These are phyloP conservation scores for Malurus melanocephalus DNA, from an alignment of 2,113 vertebrate genomes.

Conservation along the genomic window DNA sequence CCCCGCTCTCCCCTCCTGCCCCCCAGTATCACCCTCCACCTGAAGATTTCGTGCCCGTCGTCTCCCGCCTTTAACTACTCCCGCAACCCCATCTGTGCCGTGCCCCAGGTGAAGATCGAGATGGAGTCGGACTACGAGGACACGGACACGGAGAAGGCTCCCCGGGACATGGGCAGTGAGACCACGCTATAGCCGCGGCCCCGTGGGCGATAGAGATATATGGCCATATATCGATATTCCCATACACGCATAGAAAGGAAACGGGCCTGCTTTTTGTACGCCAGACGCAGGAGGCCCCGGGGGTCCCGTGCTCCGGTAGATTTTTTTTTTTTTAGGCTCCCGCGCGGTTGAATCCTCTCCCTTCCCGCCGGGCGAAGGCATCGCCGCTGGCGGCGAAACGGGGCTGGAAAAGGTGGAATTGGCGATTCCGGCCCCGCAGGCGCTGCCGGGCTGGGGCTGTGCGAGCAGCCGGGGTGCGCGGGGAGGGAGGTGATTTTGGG, in stretches of 20 bases:
- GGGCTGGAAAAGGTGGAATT: background rate
- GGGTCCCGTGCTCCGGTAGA: background rate
- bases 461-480: background rate
- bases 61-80: conserved; percentile 83
- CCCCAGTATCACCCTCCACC: conserved; percentile 90
- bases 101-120: conserved; percentile 96
- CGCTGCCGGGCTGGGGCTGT: background rate
- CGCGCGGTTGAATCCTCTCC: background rate
- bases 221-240: background rate
- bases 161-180: conserved; percentile 82
- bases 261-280: background rate
- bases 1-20: background rate
- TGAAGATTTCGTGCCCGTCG: conserved; percentile 94
- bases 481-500: background rate
- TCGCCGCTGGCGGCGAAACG: background rate
- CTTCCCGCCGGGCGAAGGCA: background rate
- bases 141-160: conserved; percentile 76
- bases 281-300: background rate
- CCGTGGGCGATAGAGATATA: too few species aligned
- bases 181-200: conserved; percentile 80
- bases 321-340: background rate
- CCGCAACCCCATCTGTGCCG: conserved; percentile 74
- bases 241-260: conserved; percentile 2
- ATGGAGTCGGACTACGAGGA: conserved; percentile 92
- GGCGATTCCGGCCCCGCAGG: background rate